phyloP scores from a whole-genome alignment of 2,113 vertebrate genomes.

The Gallinago media region DNA sequence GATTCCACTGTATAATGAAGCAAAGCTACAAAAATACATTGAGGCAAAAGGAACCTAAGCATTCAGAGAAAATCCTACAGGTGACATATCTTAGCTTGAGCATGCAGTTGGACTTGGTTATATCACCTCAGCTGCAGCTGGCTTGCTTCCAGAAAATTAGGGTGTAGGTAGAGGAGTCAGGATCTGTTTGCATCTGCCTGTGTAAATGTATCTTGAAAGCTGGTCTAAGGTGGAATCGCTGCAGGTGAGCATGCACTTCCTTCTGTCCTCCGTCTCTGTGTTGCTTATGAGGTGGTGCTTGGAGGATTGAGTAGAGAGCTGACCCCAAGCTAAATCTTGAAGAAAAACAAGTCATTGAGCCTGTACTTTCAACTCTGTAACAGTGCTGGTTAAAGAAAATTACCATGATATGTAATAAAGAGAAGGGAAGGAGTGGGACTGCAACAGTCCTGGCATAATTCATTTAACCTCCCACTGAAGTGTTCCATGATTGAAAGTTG shows the following conservation, averaged over 20 bases:
- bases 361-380: neutral
- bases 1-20: neutral
- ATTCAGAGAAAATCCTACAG: neutral
- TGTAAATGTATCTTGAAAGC: neutral
- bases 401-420: rapidly evolving
- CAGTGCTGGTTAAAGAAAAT: neutral
- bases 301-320: neutral
- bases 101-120: neutral
- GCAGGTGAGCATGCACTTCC: rapidly evolving
- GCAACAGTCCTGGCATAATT: neutral
- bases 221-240: neutral
- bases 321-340: neutral
- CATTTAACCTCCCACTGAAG: neutral
- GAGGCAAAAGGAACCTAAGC: neutral
- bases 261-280: neutral
- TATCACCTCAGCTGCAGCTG: neutral
- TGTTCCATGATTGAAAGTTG: neutral
- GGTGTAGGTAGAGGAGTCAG: neutral
- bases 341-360: neutral
- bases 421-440: neutral
- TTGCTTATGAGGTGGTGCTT: neutral
- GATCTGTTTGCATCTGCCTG: neutral
- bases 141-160: neutral
- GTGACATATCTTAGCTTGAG: neutral
- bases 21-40: neutral